Percentiles rank a stretch among this genome's conserved stretches.
These are phyloP conservation scores for Jordanella pulchra DNA, from an alignment of 2,797 vertebrate species.

Conservation along the genomic window DNA sequence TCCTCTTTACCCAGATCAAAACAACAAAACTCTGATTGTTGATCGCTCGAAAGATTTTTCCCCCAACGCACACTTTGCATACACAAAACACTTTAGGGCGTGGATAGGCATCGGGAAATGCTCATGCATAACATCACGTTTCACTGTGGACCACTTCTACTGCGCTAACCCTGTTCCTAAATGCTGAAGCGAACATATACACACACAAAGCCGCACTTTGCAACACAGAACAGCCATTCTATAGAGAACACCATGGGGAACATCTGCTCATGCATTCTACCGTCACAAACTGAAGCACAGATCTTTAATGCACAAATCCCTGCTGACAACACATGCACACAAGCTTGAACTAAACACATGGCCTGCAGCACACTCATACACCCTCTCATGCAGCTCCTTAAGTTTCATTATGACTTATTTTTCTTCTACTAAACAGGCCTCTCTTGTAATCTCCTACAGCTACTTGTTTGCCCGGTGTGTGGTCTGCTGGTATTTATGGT, in stretches of 20 bases:
- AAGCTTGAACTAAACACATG: constrained; percentile 39
- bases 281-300: constrained; percentile 51
- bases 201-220: constrained; percentile 60
- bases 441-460: not conserved
- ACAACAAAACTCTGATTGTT: not conserved
- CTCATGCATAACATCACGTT: constrained; percentile 29
- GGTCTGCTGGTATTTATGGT: constrained; percentile 36
- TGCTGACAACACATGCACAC: constrained; percentile 50
- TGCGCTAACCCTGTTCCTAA: constrained; percentile 41
- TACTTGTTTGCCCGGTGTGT: constrained; percentile 41
- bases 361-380: constrained; percentile 44
- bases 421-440: constrained; percentile 19
- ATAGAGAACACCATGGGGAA: constrained; percentile 44
- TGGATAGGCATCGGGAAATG: not conserved
- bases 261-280: constrained; percentile 70
- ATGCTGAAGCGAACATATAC: constrained; percentile 44
- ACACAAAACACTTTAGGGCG: not conserved
- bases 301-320: constrained; percentile 34
- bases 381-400: constrained; percentile 39
- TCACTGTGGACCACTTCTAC: constrained; percentile 3
- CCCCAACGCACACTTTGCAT: not conserved
- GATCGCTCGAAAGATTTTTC: not conserved
- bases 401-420: constrained; percentile 24
- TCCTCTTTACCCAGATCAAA: not conserved
- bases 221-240: constrained; percentile 58